Percentiles rank a stretch among this genome's conserved stretches.
Evolutionary conservation across 2,797 vertebrate genomes (phyloP).

Genomic region (Carcharodon carcharias): DNA sequence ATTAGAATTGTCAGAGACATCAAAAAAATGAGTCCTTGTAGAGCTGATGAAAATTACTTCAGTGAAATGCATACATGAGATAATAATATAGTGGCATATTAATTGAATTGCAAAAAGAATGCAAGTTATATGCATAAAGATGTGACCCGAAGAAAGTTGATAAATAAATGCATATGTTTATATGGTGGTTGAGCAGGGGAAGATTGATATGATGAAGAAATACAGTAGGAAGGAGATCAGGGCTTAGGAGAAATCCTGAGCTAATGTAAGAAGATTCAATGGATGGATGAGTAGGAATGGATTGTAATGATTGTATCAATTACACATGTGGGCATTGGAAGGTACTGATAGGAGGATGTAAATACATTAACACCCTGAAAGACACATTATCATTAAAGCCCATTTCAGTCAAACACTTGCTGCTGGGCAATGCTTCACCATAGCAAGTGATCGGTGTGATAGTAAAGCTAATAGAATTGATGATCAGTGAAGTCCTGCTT

Average conservation of each 20-base stretch:
- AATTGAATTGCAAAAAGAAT: background rate
- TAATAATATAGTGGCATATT: background rate
- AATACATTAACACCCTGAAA: background rate
- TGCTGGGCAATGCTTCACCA: background rate
- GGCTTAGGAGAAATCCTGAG: background rate
- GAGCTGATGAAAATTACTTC: background rate
- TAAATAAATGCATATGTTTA: background rate
- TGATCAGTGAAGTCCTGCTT: background rate
- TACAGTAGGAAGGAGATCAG: background rate
- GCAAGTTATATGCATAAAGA: background rate
- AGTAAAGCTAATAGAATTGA: background rate
- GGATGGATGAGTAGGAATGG: background rate
- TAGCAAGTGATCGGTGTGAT: background rate
- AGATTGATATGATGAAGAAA: background rate
- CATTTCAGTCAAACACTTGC: background rate
- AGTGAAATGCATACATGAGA: background rate
- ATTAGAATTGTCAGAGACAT: background rate
- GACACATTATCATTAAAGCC: background rate
- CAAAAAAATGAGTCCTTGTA: background rate
- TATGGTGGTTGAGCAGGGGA: background rate
- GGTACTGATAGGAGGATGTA: background rate
- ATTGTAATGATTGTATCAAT: background rate
- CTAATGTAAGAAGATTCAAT: background rate
- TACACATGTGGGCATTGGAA: no score
- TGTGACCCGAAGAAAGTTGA: background rate